phyloP scores from a whole-genome alignment of 2,888 invertebrate genomes.

The Empis stercorea region DNA sequence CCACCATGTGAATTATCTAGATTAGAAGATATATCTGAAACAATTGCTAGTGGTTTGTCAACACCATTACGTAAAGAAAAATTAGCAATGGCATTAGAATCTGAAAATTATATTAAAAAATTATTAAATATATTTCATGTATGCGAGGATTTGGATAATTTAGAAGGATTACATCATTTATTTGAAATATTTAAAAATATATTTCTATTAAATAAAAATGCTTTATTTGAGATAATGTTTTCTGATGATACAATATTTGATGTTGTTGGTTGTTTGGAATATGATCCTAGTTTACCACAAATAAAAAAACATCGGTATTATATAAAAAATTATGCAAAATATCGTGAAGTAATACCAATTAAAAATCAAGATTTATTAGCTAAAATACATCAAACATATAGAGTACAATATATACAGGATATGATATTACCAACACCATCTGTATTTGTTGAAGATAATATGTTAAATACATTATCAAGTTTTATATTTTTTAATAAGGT shows the following conservation, averaged over 20 bases:
- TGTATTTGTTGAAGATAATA: conserved; percentile 98
- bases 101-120: conserved; percentile 90
- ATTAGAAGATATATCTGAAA: conserved; percentile 89
- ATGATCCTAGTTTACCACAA: conserved; percentile 77
- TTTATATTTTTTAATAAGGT: conserved; percentile 99
- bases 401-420: conserved; percentile 98
- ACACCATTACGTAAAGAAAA: conserved; percentile 89
- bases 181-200: conserved; percentile 98
- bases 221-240: conserved; percentile 95
- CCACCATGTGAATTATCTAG: conserved; percentile 90
- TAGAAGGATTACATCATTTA: conserved; percentile 85
- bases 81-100: conserved; percentile 82
- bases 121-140: conserved; percentile 89
- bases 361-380: conserved; percentile 86
- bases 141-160: conserved; percentile 93
- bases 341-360: conserved; percentile 89
- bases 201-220: conserved; percentile 95
- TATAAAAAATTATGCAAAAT: conserved; percentile 80
- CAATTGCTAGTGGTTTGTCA: conserved; percentile 76
- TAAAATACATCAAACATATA: conserved; percentile 99
- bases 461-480: conserved; percentile 92
- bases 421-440: conserved; percentile 97
- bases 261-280: conserved; percentile 96
- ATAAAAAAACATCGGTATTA: conserved; percentile 94
- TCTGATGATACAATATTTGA: conserved; percentile 93